Conservation (phyloP, 1,140 invertebrate species). For the Calephelis virginiensis region DNA sequence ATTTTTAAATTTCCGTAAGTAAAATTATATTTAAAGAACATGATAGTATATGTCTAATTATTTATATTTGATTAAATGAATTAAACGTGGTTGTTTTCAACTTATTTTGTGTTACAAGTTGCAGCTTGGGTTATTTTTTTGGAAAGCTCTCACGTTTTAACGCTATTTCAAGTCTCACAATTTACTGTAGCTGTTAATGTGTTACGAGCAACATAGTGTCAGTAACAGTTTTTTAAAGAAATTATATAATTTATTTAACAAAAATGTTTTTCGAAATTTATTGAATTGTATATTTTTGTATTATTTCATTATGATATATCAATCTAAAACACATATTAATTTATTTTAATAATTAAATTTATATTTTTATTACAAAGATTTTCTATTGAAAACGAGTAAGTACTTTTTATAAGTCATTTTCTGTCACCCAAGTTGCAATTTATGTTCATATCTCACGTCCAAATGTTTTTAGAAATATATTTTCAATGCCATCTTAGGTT, state of each 20-base stretch:
- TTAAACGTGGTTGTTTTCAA: no score
- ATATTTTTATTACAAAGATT: no score
- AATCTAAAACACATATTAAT: no score
- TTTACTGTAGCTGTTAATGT: no score
- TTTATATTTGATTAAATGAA: not conserved
- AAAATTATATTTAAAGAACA: not conserved
- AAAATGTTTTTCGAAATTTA: no score
- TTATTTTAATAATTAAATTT: no score
- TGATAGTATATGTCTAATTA: not conserved
- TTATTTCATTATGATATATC: no score
- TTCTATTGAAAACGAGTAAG: no score
- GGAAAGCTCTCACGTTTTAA: not conserved
- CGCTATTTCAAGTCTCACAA: not conserved
- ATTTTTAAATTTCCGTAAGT: slow-evolving; percentile 1
- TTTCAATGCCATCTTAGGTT: not conserved
- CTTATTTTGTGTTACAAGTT: not conserved
- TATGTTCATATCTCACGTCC: not conserved
- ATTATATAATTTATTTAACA: no score
- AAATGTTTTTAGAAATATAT: slow-evolving; percentile 1
- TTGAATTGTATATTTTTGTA: no score
- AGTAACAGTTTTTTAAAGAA: no score
- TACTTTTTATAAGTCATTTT: not conserved
- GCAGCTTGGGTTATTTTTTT: not conserved
- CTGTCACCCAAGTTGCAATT: slow-evolving; percentile 1
- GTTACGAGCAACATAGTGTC: no score